phyloP scores from a whole-genome alignment of 2,113 vertebrate genomes.

The Balaeniceps rex region DNA sequence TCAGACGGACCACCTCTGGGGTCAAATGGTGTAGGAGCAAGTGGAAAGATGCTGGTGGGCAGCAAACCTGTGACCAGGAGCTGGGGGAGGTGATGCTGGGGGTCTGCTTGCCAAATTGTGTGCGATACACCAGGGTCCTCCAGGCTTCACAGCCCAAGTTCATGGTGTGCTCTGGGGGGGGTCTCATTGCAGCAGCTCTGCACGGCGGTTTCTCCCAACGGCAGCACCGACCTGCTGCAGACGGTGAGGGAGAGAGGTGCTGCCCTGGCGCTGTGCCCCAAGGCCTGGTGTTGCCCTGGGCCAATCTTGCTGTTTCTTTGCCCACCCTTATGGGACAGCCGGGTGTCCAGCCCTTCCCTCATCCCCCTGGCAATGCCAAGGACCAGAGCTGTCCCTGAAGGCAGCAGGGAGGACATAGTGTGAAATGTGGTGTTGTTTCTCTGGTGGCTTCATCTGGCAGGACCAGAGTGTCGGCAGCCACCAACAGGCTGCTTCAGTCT shows the following conservation, averaged over 20 bases:
- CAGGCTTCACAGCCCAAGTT: neutral
- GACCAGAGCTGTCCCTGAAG: neutral
- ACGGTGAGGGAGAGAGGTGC: neutral
- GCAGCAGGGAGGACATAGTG: neutral
- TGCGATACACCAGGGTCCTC: rapidly evolving
- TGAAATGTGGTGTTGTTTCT: neutral
- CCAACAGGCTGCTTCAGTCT: neutral
- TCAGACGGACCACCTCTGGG: neutral
- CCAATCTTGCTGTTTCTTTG: neutral
- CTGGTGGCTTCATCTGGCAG: neutral
- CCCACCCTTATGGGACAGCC: neutral
- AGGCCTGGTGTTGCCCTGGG: neutral
- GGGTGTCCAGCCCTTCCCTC: neutral
- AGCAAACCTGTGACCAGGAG: neutral
- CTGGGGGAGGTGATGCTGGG: neutral
- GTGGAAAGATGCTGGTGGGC: neutral
- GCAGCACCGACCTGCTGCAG: neutral
- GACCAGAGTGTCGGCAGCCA: neutral
- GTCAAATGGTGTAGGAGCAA: neutral
- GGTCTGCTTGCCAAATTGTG: neutral
- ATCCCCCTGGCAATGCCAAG: neutral
- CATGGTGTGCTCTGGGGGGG: neutral
- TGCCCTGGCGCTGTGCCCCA: neutral
- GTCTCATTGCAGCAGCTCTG: neutral
- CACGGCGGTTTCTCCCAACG: rapidly evolving